phyloP scores from a whole-genome alignment of 2,888 invertebrate species.

The Galerucella pusilla region DNA sequence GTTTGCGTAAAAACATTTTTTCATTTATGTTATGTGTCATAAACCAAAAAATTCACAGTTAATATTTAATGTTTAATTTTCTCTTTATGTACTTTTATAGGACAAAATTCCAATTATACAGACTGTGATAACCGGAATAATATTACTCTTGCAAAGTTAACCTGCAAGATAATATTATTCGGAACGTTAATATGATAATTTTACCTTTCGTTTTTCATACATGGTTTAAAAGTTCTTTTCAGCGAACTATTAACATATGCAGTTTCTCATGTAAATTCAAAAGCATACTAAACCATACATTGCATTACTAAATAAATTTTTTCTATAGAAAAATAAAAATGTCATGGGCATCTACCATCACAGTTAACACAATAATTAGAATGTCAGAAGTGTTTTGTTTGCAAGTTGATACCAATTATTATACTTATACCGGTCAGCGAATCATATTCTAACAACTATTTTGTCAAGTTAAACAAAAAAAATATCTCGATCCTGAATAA shows the following conservation, averaged over 20 bases:
- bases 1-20: neutral
- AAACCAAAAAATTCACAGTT: neutral
- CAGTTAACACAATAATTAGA: neutral
- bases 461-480: neutral
- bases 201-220: neutral
- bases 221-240: neutral
- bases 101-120: neutral
- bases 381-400: neutral
- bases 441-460: neutral
- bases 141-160: neutral
- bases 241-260: neutral
- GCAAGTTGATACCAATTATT: neutral
- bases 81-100: neutral
- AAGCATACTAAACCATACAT: neutral
- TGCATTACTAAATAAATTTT: neutral
- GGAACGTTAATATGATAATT: neutral
- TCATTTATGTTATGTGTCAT: neutral
- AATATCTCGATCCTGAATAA: no score
- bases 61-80: neutral
- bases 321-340: neutral
- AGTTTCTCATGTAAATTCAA: neutral
- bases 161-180: neutral
- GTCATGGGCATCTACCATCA: neutral
- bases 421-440: neutral
- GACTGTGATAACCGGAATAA: neutral